phyloP scores from a whole-genome alignment of 2,888 invertebrate genomes.

The Neuroscelio doddi region DNA sequence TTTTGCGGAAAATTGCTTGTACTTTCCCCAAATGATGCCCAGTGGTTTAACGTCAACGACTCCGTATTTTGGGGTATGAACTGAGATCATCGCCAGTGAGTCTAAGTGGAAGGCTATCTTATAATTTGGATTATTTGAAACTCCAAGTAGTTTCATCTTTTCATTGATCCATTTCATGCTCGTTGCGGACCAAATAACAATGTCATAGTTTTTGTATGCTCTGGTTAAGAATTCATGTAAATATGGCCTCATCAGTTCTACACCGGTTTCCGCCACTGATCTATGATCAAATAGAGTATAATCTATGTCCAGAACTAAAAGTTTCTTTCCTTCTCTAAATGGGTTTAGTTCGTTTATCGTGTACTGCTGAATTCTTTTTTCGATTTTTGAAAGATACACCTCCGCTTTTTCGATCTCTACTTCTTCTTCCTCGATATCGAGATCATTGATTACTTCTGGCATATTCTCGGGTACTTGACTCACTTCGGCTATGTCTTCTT shows the following conservation, averaged over 20 bases:
- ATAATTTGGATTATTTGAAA: slow-evolving; percentile 85
- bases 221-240: slow-evolving; percentile 93
- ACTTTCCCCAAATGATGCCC: slow-evolving; percentile 98
- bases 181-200: slow-evolving; percentile 98
- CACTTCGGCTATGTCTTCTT: slow-evolving; percentile 91
- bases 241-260: slow-evolving; percentile 94
- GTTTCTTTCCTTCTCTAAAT: slow-evolving; percentile 87
- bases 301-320: slow-evolving; percentile 95
- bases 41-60: slow-evolving; percentile 95
- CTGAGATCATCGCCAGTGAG: slow-evolving; percentile 94
- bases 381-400: slow-evolving; percentile 85
- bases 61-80: slow-evolving; percentile 91
- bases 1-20: slow-evolving; percentile 87
- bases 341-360: slow-evolving; percentile 87
- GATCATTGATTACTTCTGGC: slow-evolving; percentile 91
- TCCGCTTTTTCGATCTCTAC: slow-evolving; percentile 79
- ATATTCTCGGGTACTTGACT: slow-evolving; percentile 85
- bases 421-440: slow-evolving; percentile 92
- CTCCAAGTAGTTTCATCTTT: slow-evolving; percentile 94
- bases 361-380: slow-evolving; percentile 87
- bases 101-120: slow-evolving; percentile 95
- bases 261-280: slow-evolving; percentile 90
- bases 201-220: slow-evolving; percentile 93
- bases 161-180: slow-evolving; percentile 99
- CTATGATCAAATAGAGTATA: slow-evolving; percentile 97